These are phyloP conservation scores for Aporophyla lueneburgensis DNA, from an alignment of 2,888 invertebrate genomes.

Conservation along the genomic window DNA sequence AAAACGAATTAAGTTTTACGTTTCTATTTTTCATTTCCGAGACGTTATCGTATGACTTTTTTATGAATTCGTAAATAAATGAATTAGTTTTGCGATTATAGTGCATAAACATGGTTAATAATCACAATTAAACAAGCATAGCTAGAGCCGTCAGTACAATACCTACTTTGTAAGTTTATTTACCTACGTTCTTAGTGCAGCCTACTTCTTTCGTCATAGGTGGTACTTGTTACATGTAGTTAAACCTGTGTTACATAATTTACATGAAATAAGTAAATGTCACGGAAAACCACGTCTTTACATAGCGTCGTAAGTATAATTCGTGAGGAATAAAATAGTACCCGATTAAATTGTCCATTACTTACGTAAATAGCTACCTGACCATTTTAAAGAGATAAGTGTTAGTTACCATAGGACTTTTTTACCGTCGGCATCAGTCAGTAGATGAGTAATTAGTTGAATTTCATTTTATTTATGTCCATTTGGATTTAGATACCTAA, in stretches of 20 bases:
- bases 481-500: background rate
- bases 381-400: background rate
- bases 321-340: constrained; percentile 39
- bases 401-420: constrained; percentile 11
- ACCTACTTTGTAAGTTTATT: constrained; percentile 31
- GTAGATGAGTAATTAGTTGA: constrained; percentile 1
- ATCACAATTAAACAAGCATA: constrained; percentile 29
- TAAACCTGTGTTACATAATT: constrained; percentile 26
- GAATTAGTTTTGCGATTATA: constrained; percentile 52
- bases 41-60: constrained; percentile 43
- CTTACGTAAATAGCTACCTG: background rate
- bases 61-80: constrained; percentile 50
- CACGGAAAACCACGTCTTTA: constrained; percentile 32
- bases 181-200: constrained; percentile 28
- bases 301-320: background rate
- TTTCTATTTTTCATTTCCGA: constrained; percentile 14
- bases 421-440: constrained; percentile 5
- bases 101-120: constrained; percentile 42
- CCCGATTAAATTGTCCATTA: constrained; percentile 29
- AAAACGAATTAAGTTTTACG: constrained; percentile 13
- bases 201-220: constrained; percentile 25
- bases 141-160: constrained; percentile 20
- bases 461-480: background rate
- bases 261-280: constrained; percentile 45
- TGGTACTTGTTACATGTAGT: constrained; percentile 14